These are phyloP conservation scores for Amphiprion percula DNA, from an alignment of 2,113 vertebrate genomes.

Conservation along the genomic window DNA sequence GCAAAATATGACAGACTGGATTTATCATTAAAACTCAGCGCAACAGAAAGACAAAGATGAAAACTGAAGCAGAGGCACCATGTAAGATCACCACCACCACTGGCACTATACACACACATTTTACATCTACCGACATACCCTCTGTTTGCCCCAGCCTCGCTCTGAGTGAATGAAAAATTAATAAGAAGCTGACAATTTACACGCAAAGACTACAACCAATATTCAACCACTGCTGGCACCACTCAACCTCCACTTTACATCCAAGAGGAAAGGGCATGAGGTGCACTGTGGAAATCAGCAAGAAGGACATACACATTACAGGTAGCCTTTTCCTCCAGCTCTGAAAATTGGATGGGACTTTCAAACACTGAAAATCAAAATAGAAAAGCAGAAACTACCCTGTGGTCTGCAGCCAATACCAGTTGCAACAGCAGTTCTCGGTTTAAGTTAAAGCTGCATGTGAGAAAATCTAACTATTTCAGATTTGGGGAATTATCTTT, in stretches of 20 bases:
- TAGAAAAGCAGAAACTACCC: not conserved
- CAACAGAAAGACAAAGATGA: slow-evolving; percentile 29
- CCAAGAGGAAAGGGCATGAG: slow-evolving; percentile 16
- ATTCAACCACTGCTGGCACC: slow-evolving; percentile 36
- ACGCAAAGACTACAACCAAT: slow-evolving; percentile 35
- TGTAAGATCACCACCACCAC: slow-evolving; percentile 29
- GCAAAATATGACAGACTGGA: slow-evolving; percentile 31
- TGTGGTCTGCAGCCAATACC: not conserved
- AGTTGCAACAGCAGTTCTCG: slow-evolving; percentile 1
- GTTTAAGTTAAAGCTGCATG: not conserved
- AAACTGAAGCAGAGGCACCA: slow-evolving; percentile 33
- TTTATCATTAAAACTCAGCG: slow-evolving; percentile 29
- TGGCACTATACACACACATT: slow-evolving; percentile 33
- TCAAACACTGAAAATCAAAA: slow-evolving; percentile 33
- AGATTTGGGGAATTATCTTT: not conserved
- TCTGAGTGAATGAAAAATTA: slow-evolving; percentile 36
- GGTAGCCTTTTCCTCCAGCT: slow-evolving; percentile 32
- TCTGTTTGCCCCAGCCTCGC: slow-evolving; percentile 5
- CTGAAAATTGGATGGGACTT: slow-evolving; percentile 20
- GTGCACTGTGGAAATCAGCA: slow-evolving; percentile 27
- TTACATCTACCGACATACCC: slow-evolving; percentile 18
- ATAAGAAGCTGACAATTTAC: slow-evolving; percentile 48
- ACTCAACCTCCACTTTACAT: slow-evolving; percentile 50
- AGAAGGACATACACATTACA: slow-evolving; percentile 6
- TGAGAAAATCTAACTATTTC: not conserved